A percentile compares a stretch with the other conserved stretches of the same genome.
Evolutionary conservation across 2,888 invertebrate species (phyloP).

Genomic region (Cartodere bifasciata): DNA sequence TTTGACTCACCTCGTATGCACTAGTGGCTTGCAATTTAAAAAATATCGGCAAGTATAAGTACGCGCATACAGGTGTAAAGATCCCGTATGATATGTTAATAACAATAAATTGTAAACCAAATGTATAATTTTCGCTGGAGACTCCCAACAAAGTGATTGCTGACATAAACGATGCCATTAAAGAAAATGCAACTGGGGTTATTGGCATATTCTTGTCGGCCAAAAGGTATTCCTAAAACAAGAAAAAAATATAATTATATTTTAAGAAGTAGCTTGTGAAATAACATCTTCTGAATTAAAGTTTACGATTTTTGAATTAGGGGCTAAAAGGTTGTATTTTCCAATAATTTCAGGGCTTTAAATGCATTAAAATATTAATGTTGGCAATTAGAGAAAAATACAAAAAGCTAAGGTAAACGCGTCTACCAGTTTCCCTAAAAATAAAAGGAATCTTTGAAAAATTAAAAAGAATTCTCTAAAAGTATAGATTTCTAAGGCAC

Average conservation of each 20-base stretch:
- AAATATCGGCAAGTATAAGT: constrained; percentile 74
- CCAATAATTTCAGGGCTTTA: too few species aligned
- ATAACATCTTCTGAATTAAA: too few species aligned
- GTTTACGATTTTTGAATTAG: too few species aligned
- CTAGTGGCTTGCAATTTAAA: constrained; percentile 73
- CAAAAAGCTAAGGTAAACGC: too few species aligned
- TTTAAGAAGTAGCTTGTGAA: too few species aligned
- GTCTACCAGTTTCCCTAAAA: too few species aligned
- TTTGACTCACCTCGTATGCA: constrained; percentile 60
- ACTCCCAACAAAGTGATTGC: constrained; percentile 82
- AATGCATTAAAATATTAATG: too few species aligned
- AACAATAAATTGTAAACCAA: constrained; percentile 66
- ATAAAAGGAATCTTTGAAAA: too few species aligned
- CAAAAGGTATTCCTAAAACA: constrained; percentile 63
- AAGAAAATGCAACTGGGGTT: constrained; percentile 70
- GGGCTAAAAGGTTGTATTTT: too few species aligned
- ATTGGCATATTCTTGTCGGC: constrained; percentile 73
- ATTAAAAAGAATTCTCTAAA: too few species aligned
- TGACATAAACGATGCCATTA: constrained; percentile 92
- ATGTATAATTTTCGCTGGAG: constrained; percentile 75
- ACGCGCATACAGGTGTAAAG: constrained; percentile 65
- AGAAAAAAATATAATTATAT: constrained; percentile 10
- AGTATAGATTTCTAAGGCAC: too few species aligned
- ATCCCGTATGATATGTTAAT: constrained; percentile 65
- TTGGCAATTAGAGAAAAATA: too few species aligned